Evolutionary conservation across 2,888 invertebrate species (phyloP).

Genomic region (Drosophila mettleri): DNA sequence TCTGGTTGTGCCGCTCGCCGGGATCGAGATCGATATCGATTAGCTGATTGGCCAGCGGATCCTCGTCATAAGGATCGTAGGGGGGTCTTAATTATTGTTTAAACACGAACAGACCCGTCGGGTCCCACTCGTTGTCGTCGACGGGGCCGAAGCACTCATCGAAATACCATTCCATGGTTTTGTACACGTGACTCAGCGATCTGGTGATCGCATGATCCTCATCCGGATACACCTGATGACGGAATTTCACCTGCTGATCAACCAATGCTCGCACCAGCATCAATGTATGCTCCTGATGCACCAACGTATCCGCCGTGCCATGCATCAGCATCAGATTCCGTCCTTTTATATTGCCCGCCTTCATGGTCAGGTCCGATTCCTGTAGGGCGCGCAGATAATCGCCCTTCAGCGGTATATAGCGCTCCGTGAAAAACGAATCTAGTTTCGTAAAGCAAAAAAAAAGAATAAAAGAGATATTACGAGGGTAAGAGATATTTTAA

Average conservation of each 20-base stretch:
- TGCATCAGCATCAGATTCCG: conserved; percentile 90
- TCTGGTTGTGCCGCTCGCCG: conserved; percentile 47
- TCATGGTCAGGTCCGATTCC: conserved; percentile 91
- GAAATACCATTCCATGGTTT: conserved; percentile 94
- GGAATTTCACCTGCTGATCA: conserved; percentile 92
- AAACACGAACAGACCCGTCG: conserved; percentile 86
- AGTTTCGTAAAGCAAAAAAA: conserved; percentile 13
- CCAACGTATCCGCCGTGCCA: conserved; percentile 93
- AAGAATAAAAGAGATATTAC: too few species aligned
- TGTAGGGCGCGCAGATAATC: conserved; percentile 90
- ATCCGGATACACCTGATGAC: conserved; percentile 95
- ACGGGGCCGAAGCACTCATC: conserved; percentile 92
- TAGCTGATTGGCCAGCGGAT: conserved; percentile 75
- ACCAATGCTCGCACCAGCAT: conserved; percentile 93
- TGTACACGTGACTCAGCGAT: conserved; percentile 91
- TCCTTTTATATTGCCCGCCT: conserved; percentile 90
- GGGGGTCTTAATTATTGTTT: conserved; percentile 84
- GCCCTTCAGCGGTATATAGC: conserved; percentile 92
- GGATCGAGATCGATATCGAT: conserved; percentile 63
- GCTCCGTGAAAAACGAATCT: conserved; percentile 96
- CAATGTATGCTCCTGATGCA: conserved; percentile 95
- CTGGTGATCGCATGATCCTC: conserved; percentile 91
- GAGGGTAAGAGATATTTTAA: too few species aligned
- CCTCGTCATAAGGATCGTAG: conserved; percentile 79
- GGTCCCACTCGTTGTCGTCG: conserved; percentile 90